phyloP scores from a whole-genome alignment of 1,140 invertebrate species.

The Anthonomus grandis region DNA sequence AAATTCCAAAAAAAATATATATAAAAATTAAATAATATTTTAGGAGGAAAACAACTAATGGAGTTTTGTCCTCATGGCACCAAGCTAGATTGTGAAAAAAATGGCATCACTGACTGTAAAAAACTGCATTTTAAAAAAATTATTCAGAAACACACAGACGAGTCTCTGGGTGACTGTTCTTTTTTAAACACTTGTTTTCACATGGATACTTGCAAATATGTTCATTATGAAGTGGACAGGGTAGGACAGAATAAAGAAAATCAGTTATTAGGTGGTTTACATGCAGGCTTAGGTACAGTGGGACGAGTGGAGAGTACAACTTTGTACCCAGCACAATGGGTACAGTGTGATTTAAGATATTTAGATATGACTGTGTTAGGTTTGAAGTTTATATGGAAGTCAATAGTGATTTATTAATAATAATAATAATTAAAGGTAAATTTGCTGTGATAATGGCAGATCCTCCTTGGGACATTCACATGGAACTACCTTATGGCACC shows the following conservation, averaged over 20 bases:
- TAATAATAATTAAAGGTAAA: slow-evolving; percentile 66
- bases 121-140: slow-evolving; percentile 98
- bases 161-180: slow-evolving; percentile 92
- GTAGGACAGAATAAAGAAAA: slow-evolving; percentile 37
- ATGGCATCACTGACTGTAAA: slow-evolving; percentile 63
- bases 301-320: slow-evolving; percentile 58
- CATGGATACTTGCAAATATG: slow-evolving; percentile 98
- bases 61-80: slow-evolving; percentile 97
- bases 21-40: no score
- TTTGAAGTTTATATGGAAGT: slow-evolving; percentile 33
- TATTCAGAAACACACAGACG: slow-evolving; percentile 94
- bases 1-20: no score
- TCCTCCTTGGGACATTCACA: slow-evolving; percentile 98
- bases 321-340: slow-evolving; percentile 89
- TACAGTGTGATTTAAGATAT: slow-evolving; percentile 93
- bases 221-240: slow-evolving; percentile 89
- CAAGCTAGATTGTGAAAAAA: slow-evolving; percentile 79
- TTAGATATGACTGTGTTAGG: slow-evolving; percentile 95
- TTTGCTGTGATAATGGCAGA: slow-evolving; percentile 94
- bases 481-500: slow-evolving; percentile 98
- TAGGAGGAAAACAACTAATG: slow-evolving; percentile 83
- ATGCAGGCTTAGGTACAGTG: slow-evolving; percentile 26
- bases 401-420: background rate
- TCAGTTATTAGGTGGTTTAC: slow-evolving; percentile 20
- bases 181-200: slow-evolving; percentile 98